phyloP scores from a whole-genome alignment of 2,797 vertebrate species.

The Sebastes umbrosus region DNA sequence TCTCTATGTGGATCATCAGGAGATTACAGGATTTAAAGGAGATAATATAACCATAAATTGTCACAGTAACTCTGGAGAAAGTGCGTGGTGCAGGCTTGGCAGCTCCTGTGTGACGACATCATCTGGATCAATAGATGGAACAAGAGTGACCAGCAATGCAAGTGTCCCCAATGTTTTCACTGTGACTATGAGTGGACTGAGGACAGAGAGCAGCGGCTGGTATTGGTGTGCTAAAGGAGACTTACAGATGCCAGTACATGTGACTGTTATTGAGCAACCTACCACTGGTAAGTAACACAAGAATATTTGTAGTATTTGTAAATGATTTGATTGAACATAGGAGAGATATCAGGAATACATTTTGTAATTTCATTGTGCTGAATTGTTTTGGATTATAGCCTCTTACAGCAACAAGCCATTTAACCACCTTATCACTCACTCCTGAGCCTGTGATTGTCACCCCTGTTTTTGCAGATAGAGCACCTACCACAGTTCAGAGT shows the following conservation, averaged over 20 bases:
- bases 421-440: neutral
- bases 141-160: no score
- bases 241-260: constrained; percentile 57
- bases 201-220: constrained; percentile 31
- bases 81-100: constrained; percentile 45
- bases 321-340: neutral
- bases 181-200: constrained; percentile 47
- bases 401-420: neutral
- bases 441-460: neutral
- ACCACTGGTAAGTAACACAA: constrained; percentile 13
- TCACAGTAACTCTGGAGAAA: rapidly evolving
- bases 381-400: neutral
- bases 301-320: no score
- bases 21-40: no score
- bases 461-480: neutral
- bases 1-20: no score
- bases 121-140: neutral
- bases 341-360: neutral
- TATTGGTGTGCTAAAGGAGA: constrained; percentile 29
- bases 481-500: neutral
- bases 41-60: constrained; percentile 1
- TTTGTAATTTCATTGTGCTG: neutral
- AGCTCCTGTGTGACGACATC: neutral
- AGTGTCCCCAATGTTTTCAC: neutral
- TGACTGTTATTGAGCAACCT: neutral